Evolutionary conservation across 2,113 vertebrate genomes (phyloP), one percentile per base, ranked within the genome.

Genomic region (Dryoscopus gambensis): DNA sequence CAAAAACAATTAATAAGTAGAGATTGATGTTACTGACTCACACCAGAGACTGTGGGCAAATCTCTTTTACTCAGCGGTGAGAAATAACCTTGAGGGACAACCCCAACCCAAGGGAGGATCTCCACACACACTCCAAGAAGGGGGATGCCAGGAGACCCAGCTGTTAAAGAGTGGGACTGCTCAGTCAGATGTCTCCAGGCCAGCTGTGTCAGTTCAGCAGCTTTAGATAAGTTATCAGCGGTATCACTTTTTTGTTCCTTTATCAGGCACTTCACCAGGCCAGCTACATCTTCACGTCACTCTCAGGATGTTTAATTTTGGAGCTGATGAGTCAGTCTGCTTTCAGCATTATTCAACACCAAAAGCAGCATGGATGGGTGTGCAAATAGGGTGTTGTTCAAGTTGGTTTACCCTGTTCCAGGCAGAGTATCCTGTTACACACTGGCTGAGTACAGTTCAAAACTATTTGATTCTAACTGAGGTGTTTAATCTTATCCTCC

Each of bases 381-480:
- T 74, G 60, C 37, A 59, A 52, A 67, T 5, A 46, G 37, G 60
- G 33, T 0, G 0, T 44, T 65, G 30, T 52, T 67, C 18, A 37
- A 28, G 33, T 1, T 52, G 23, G 7, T 44, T 89, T 52, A 21
- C 22, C 27, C 59, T 37, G 8, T 52, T 52, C 37, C 22, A 46
- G 50, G 19, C 33, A 81, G 27, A 74, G 19, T 57, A 28, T 52
- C 59, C 37, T 13, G 44, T 31, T 65, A 33, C 50, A 37, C 5
- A 28, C 8, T 1, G 0, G 27, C 23, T 59, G 68, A 81, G 33
- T 37, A n/a, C 15, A 57, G 13, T 59, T 65, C 1, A 0, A n/a
- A 52, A 27, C 7, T 75, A 2, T 20, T 84, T 85, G 13, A 47
- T 84, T 65, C 47, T 87, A 37, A 23, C 16, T 10, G 30, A 40